Evolutionary conservation across 2,113 vertebrate species (phyloP).

Genomic region (Casuarius casuarius): DNA sequence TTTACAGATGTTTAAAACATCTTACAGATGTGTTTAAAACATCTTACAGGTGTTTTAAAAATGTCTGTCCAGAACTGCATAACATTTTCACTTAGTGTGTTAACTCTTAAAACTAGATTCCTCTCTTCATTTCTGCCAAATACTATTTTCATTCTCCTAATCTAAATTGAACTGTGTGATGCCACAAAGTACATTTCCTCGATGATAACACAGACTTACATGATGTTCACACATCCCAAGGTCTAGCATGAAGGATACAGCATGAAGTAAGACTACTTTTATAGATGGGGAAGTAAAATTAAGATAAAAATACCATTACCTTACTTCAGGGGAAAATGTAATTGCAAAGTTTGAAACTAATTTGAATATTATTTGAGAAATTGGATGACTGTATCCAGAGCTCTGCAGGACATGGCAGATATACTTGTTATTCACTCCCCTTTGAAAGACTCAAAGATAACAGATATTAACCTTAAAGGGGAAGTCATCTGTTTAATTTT

Average conservation of each 20-base stretch:
- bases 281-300: slow-evolving; percentile 41
- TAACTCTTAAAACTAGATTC: slow-evolving; percentile 21
- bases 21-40: background rate
- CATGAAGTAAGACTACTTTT: slow-evolving; percentile 19
- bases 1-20: background rate
- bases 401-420: background rate
- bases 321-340: slow-evolving; percentile 36
- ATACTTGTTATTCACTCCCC: background rate
- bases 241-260: slow-evolving; percentile 22
- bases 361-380: slow-evolving; percentile 57
- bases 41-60: background rate
- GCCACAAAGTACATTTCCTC: slow-evolving; percentile 33
- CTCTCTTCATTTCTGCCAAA: background rate
- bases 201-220: background rate
- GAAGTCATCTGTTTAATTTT: background rate
- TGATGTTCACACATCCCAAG: slow-evolving; percentile 16
- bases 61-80: background rate
- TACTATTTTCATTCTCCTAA: slow-evolving; percentile 2
- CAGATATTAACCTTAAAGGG: background rate
- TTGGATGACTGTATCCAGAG: background rate
- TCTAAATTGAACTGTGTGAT: slow-evolving; percentile 52
- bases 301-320: slow-evolving; percentile 53
- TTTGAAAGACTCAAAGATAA: background rate
- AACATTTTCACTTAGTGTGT: background rate
- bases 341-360: slow-evolving; percentile 30